Percentiles rank a stretch among this genome's conserved stretches.
phyloP scores from a whole-genome alignment of 2,113 vertebrate genomes.

The Gambusia affinis region DNA sequence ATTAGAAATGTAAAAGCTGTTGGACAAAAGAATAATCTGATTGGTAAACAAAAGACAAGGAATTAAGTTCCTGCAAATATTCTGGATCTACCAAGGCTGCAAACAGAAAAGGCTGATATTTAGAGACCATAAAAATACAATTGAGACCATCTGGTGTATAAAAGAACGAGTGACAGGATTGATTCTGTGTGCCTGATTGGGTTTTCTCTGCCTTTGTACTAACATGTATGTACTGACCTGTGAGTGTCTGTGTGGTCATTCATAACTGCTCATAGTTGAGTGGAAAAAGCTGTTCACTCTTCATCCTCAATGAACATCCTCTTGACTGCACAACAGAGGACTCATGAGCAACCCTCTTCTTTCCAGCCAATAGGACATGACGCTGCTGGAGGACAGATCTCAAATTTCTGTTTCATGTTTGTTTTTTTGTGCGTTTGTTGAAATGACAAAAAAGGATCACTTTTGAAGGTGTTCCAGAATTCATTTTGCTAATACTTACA shows the following conservation, averaged over 20 bases:
- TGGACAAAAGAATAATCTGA: neutral
- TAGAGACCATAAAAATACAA: neutral
- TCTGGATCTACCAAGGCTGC: neutral
- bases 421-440: neutral
- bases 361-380: neutral
- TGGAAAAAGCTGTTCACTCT: neutral
- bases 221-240: neutral
- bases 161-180: neutral
- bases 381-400: neutral
- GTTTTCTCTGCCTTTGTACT: neutral
- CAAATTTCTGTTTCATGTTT: neutral
- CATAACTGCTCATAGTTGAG: neutral
- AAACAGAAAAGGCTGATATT: neutral
- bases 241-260: neutral
- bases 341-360: neutral
- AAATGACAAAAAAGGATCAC: neutral
- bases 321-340: neutral
- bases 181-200: neutral
- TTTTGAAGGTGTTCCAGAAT: neutral
- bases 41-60: neutral
- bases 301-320: neutral
- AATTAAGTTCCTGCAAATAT: no score
- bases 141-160: no score
- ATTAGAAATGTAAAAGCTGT: neutral
- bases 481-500: neutral